Percentiles rank a stretch among this genome's conserved stretches.
These are phyloP conservation scores for Stylophora pistillata DNA, from an alignment of 64 coral and sea anemone genomes.

Conservation along the genomic window DNA sequence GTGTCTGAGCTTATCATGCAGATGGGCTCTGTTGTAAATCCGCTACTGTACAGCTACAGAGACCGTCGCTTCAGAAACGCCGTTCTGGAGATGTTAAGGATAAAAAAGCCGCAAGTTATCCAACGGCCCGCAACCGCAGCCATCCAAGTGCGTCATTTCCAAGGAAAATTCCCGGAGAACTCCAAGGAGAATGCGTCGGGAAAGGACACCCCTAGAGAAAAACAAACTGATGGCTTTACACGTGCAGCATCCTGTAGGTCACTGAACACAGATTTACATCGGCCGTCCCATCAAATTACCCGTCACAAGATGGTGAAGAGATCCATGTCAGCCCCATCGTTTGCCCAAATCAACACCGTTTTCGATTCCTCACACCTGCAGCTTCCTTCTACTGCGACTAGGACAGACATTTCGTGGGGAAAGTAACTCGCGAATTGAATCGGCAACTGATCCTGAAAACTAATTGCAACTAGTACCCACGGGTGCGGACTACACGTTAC, in stretches of 20 bases:
- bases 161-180: not conserved
- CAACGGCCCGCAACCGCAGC: not conserved
- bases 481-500: too few relatives aligned
- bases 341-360: not conserved
- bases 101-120: not conserved
- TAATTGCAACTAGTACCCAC: too few relatives aligned
- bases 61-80: not conserved
- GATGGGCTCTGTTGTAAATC: not conserved
- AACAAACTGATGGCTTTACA: not conserved
- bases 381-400: not conserved
- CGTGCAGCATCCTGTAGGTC: not conserved
- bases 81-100: not conserved
- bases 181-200: not conserved
- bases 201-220: not conserved
- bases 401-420: not conserved
- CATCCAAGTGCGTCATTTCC: not conserved
- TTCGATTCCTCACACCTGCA: not conserved
- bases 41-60: not conserved
- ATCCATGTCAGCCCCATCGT: not conserved
- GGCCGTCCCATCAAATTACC: not conserved
- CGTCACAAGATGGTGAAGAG: not conserved
- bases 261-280: not conserved
- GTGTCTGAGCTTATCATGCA: not conserved
- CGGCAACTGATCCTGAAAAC: too few relatives aligned
- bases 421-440: not conserved